Evolutionary conservation across 2,113 vertebrate species (phyloP).

Genomic region (Prionailurus viverrinus): DNA sequence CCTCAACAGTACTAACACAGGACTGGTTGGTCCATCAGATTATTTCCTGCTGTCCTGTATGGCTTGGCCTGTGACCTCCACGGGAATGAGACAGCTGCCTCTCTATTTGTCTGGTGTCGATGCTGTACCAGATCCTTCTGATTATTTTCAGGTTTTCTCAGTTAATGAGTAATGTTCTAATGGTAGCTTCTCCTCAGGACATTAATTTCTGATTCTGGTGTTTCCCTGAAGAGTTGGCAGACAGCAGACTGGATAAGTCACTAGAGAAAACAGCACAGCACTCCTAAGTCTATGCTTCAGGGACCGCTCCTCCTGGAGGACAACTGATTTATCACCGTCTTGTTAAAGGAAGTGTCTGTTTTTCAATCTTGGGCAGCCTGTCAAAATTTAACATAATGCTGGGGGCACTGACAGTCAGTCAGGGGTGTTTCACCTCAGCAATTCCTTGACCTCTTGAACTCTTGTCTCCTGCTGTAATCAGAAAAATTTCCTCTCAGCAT

Average conservation of each 20-base stretch:
- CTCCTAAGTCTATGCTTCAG: not conserved
- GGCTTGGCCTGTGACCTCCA: not conserved
- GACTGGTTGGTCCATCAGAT: not conserved
- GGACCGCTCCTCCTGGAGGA: not conserved
- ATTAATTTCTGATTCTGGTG: slow-evolving; percentile 21
- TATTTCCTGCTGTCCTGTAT: not conserved
- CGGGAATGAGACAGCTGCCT: not conserved
- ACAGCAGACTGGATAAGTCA: not conserved
- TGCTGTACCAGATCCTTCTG: not conserved
- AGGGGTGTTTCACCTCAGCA: slow-evolving; percentile 2
- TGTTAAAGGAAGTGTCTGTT: not conserved
- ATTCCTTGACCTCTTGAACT: not conserved
- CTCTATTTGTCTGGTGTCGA: not conserved
- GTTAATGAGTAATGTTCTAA: slow-evolving; percentile 51
- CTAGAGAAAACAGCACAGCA: not conserved
- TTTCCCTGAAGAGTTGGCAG: not conserved
- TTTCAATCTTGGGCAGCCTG: not conserved
- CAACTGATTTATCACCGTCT: not conserved
- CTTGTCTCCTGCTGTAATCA: not conserved
- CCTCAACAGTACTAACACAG: not conserved
- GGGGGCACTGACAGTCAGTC: not conserved
- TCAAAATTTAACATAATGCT: not conserved
- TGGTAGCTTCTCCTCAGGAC: not conserved
- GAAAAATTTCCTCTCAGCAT: not conserved
- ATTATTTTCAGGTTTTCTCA: slow-evolving; percentile 3